These are phyloP conservation scores for Aphelinus atriplicis DNA, from an alignment of 1,140 invertebrate species.

Conservation along the genomic window DNA sequence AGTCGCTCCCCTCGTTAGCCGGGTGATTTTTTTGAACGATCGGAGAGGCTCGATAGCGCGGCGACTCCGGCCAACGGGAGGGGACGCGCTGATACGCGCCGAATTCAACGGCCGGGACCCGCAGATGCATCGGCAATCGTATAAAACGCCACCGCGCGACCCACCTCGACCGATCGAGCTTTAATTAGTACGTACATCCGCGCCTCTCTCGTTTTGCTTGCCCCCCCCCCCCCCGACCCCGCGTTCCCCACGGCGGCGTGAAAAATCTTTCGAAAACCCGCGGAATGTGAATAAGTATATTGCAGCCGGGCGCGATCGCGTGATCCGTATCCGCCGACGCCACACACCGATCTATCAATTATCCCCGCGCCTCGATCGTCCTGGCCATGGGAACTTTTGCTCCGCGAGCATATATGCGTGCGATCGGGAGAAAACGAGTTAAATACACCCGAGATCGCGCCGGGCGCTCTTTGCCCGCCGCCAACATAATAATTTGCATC, in stretches of 20 bases:
- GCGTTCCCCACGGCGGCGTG: too few species aligned
- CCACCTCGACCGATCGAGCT: background rate
- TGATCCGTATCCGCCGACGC: slow-evolving; percentile 24
- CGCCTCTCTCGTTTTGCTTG: background rate
- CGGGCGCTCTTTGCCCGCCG: background rate
- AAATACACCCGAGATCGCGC: background rate
- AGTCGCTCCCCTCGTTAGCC: slow-evolving; percentile 32
- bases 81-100: too few species aligned
- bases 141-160: background rate
- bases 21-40: slow-evolving; percentile 42
- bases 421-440: slow-evolving; percentile 11
- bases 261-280: too few species aligned
- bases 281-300: too few species aligned
- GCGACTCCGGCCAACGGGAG: background rate
- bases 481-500: too few species aligned
- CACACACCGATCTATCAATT: slow-evolving; percentile 40
- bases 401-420: background rate
- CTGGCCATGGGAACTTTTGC: slow-evolving; percentile 31
- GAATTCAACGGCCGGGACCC: too few species aligned
- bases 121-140: slow-evolving; percentile 30
- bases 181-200: slow-evolving; percentile 12
- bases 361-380: slow-evolving; percentile 1
- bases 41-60: slow-evolving; percentile 16
- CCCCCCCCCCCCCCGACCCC: too few species aligned
- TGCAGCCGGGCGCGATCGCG: slow-evolving; percentile 11